Evolutionary conservation across 1,140 invertebrate genomes (phyloP), one percentile per base, ranked within the genome.

Genomic region (Pectinophora gossypiella): DNA sequence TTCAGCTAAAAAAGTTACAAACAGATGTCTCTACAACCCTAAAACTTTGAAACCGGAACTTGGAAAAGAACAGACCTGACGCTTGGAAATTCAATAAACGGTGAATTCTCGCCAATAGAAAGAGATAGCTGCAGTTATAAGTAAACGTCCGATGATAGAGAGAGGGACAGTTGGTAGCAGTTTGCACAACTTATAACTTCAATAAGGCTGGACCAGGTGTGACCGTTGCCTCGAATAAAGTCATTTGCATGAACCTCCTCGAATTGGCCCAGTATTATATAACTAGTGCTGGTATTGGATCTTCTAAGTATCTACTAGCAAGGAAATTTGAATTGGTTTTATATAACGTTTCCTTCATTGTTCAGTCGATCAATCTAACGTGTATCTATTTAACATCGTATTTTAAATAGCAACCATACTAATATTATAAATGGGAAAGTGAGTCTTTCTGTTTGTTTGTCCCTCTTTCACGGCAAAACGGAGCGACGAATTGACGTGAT

Each of bases 101-200:
- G 27, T n/a, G 27, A n/a, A 32, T n/a, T 32, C 27, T 7, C 27
- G 27, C n/a, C 9, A n/a, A n/a, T n/a, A 2, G 27, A 32, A 7
- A 32, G 27, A 32, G 27, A 32, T n/a, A 32, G 1, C n/a, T n/a
- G n/a, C n/a, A n/a, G n/a, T n/a, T n/a, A n/a, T n/a, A n/a, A n/a
- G n/a, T n/a, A n/a, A 27, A 12, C 5, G 23, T 64, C 60, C 56
- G 63, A 76, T 66, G 57, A 74, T 64, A 64, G 59, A 60, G 59
- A 64, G 52, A 36, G 35, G 44, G 44, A 50, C 49, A 48, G 62
- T 43, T 43, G 44, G 55, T 32, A 61, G 63, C 71, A 75, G 74
- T 81, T 81, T 76, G 77, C 70, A 75, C 73, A 81, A 83, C 76
- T 85, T 84, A 85, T 80, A 84, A 81, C 73, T 76, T 75, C 80